These are phyloP conservation scores for Scylla paramamosain DNA, from an alignment of 1,140 invertebrate genomes.

Conservation along the genomic window DNA sequence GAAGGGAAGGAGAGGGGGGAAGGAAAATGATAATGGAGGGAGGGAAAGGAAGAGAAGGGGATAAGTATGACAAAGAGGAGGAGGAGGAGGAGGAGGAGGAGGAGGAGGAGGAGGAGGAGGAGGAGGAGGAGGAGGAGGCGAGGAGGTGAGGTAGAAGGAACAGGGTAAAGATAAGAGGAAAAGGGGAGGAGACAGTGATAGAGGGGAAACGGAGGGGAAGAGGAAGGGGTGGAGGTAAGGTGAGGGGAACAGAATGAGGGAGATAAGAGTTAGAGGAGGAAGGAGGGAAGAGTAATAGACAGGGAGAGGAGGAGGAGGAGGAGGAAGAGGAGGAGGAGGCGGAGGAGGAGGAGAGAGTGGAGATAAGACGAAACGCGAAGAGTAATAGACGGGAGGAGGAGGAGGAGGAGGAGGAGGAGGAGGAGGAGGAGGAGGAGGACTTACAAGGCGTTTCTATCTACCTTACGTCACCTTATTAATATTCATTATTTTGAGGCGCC, in stretches of 20 bases:
- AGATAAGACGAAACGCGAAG: neutral
- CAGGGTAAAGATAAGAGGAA: neutral
- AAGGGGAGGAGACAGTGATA: neutral
- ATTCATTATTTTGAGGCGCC: slow-evolving; percentile 43
- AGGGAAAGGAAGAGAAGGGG: neutral
- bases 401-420: no score
- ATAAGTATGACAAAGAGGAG: neutral
- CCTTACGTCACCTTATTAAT: slow-evolving; percentile 35
- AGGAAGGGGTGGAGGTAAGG: neutral
- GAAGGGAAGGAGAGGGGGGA: neutral
- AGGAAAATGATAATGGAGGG: no score
- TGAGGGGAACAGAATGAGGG: no score
- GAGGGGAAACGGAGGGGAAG: neutral
- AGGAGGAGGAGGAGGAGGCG: neutral
- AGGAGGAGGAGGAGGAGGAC: no score
- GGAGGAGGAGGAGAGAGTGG: neutral
- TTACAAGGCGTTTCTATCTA: neutral
- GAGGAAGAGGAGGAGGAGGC: no score
- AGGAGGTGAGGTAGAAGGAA: neutral
- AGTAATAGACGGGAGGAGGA: neutral
- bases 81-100: no score
- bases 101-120: no score
- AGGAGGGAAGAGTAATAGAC: neutral
- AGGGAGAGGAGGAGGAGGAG: neutral
- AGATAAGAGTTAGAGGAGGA: neutral